Percentiles rank a stretch among this genome's conserved stretches.
Conservation (phyloP, 2,888 invertebrate species). For the Cheilosia scutellata region DNA sequence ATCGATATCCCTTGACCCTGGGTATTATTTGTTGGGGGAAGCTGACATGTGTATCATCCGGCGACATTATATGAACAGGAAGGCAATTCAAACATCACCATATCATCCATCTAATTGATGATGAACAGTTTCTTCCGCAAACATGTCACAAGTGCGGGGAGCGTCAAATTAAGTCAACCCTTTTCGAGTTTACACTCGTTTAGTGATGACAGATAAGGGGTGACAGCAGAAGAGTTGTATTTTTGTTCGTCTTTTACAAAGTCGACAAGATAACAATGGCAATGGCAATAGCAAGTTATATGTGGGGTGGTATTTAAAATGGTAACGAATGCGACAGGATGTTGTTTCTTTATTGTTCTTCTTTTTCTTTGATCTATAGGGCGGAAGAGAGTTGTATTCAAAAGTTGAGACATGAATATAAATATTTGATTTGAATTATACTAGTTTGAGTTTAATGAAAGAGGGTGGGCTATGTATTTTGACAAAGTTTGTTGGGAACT, state of each 20-base stretch:
- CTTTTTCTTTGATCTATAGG: slow-evolving; percentile 4
- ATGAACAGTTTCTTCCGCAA: slow-evolving; percentile 59
- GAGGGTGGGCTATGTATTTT: too few relatives aligned
- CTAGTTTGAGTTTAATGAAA: neutral
- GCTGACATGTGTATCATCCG: slow-evolving; percentile 31
- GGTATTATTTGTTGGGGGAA: neutral
- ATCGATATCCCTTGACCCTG: slow-evolving; percentile 43
- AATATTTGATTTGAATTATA: slow-evolving; percentile 30
- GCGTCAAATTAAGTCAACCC: slow-evolving; percentile 61
- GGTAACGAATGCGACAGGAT: neutral
- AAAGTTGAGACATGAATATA: slow-evolving; percentile 15
- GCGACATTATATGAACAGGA: slow-evolving; percentile 22
- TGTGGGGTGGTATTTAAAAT: slow-evolving; percentile 10
- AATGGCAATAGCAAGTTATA: slow-evolving; percentile 6
- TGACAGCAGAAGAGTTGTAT: slow-evolving; percentile 32
- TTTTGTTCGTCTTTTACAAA: neutral
- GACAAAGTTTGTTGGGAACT: too few relatives aligned
- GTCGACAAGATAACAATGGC: slow-evolving; percentile 49
- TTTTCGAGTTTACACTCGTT: slow-evolving; percentile 51
- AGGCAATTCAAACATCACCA: slow-evolving; percentile 37
- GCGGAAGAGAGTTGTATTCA: neutral
- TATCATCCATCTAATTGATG: slow-evolving; percentile 56
- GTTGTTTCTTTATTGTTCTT: neutral
- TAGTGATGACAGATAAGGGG: slow-evolving; percentile 60
- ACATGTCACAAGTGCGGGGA: slow-evolving; percentile 37